A percentile compares a stretch with the other conserved stretches of the same genome.
Evolutionary conservation across 2,888 invertebrate species (phyloP).

Genomic region (Cheilosia grossa): DNA sequence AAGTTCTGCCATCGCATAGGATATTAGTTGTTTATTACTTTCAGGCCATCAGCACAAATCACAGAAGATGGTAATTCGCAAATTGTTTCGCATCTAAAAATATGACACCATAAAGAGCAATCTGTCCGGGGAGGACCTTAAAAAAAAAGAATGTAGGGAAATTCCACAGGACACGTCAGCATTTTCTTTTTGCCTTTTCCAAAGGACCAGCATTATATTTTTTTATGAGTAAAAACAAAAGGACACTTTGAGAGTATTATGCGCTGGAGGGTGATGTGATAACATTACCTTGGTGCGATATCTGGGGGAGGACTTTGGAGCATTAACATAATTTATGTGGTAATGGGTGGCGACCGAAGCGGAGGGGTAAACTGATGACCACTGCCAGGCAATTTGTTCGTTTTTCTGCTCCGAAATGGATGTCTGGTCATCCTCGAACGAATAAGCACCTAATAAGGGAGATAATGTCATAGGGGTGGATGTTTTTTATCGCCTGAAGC

Average conservation of each 20-base stretch:
- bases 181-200: slow-evolving; percentile 15
- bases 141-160: slow-evolving; percentile 46
- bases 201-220: slow-evolving; percentile 39
- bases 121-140: slow-evolving; percentile 32
- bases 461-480: slow-evolving; percentile 66
- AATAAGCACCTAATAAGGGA: slow-evolving; percentile 75
- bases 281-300: slow-evolving; percentile 65
- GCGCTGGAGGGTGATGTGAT: slow-evolving; percentile 28
- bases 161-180: slow-evolving; percentile 62
- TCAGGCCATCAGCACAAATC: slow-evolving; percentile 56
- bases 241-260: slow-evolving; percentile 38
- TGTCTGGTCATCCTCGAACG: slow-evolving; percentile 74
- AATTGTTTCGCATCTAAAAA: slow-evolving; percentile 62
- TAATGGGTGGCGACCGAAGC: slow-evolving; percentile 56
- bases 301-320: slow-evolving; percentile 63
- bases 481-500: slow-evolving; percentile 64
- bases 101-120: slow-evolving; percentile 71
- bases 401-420: slow-evolving; percentile 45
- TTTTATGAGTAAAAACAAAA: slow-evolving; percentile 61
- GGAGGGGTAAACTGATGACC: slow-evolving; percentile 53
- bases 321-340: slow-evolving; percentile 75
- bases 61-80: slow-evolving; percentile 70
- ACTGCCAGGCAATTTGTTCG: slow-evolving; percentile 68
- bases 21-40: slow-evolving; percentile 72
- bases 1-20: slow-evolving; percentile 44